These are phyloP conservation scores for Cyclopterus lumpus DNA, from an alignment of 2,797 vertebrate species.

Conservation along the genomic window DNA sequence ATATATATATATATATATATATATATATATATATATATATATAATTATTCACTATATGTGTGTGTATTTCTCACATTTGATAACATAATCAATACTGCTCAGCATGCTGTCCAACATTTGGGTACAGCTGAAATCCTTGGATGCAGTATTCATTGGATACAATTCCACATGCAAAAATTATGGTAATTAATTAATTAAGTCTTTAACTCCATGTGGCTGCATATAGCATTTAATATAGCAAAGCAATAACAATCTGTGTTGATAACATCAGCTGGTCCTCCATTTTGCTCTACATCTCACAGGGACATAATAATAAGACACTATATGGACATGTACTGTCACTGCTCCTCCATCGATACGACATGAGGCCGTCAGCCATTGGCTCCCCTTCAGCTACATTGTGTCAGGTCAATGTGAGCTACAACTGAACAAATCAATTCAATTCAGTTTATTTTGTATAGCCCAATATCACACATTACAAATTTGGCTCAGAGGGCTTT, in stretches of 20 bases:
- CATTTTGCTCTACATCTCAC: constrained; percentile 11
- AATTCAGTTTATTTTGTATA: too few relatives aligned
- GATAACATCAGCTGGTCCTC: constrained; percentile 16
- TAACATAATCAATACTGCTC: constrained; percentile 1
- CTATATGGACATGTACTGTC: constrained; percentile 19
- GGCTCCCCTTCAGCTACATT: constrained; percentile 23
- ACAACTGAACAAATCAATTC: too few relatives aligned
- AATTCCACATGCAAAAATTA: constrained; percentile 30
- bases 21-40: too few relatives aligned
- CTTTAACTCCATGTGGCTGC: neutral
- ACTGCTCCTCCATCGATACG: constrained; percentile 15
- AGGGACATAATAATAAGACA: constrained; percentile 11
- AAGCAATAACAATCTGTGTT: neutral
- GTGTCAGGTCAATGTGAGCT: constrained; percentile 36
- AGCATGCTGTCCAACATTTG: constrained; percentile 13
- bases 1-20: too few relatives aligned
- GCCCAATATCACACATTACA: too few relatives aligned
- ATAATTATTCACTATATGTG: constrained; percentile 13
- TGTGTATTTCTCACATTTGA: constrained; percentile 20
- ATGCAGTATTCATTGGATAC: constrained; percentile 6
- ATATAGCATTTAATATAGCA: neutral
- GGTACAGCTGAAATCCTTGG: constrained; percentile 1
- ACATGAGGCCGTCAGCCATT: constrained; percentile 18
- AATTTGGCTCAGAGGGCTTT: too few relatives aligned
- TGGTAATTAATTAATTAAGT: neutral